phyloP scores from a whole-genome alignment of 2,113 vertebrate species.

The Cyprinodon tularosa region DNA sequence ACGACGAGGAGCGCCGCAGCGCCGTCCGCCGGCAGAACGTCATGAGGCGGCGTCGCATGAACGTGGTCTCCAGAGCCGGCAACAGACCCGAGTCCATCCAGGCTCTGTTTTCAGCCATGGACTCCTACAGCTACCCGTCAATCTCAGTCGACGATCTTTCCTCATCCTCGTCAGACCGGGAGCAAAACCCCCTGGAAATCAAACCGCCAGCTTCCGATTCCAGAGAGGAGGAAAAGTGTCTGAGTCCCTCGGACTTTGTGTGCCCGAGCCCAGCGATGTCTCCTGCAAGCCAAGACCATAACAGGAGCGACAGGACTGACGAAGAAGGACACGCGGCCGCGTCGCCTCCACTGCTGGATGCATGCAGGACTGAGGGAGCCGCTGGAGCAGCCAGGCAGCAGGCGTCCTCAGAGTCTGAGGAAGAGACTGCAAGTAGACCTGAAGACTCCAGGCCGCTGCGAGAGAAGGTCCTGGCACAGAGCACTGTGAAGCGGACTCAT shows the following conservation, averaged over 20 bases:
- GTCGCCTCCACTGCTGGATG: conserved; percentile 25
- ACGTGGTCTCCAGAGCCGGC: conserved; percentile 75
- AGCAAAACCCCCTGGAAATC: conserved; percentile 27
- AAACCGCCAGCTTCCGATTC: conserved; percentile 18
- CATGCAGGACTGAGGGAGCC: conserved; percentile 51
- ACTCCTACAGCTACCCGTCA: conserved; percentile 91
- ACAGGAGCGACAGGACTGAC: conserved; percentile 50
- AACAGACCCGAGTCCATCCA: conserved; percentile 80
- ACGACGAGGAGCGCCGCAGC: conserved; percentile 81
- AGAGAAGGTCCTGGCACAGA: conserved; percentile 49
- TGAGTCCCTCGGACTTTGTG: conserved; percentile 68
- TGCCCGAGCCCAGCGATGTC: conserved; percentile 69
- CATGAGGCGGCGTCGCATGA: conserved; percentile 83
- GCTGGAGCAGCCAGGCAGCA: conserved; percentile 8
- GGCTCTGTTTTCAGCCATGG: conserved; percentile 84
- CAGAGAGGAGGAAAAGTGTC: conserved; percentile 54
- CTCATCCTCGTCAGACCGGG: conserved; percentile 83
- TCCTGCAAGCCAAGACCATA: conserved; percentile 53
- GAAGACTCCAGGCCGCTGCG: conserved; percentile 76
- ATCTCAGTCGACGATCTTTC: conserved; percentile 90
- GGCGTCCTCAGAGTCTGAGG: conserved; percentile 58
- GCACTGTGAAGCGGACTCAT: conserved; percentile 88
- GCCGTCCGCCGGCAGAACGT: conserved; percentile 86
- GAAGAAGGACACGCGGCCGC: conserved; percentile 24
- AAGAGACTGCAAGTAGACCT: conserved; percentile 32